These are phyloP conservation scores for Alcedo atthis DNA, from an alignment of 2,797 vertebrate species.

Conservation along the genomic window DNA sequence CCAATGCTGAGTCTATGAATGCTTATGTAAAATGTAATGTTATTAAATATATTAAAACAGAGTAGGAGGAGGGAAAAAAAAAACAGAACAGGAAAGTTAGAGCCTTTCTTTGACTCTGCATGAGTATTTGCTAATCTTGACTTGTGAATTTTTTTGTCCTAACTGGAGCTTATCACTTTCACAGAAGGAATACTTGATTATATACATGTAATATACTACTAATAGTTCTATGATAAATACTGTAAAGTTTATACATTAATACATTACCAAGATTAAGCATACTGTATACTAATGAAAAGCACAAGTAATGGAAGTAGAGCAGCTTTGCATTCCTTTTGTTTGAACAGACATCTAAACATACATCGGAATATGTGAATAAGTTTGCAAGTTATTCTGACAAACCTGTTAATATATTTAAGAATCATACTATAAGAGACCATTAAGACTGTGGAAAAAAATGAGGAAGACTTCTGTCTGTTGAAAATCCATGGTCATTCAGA, in stretches of 20 bases:
- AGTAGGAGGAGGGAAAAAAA: accelerated
- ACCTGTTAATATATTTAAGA: background rate
- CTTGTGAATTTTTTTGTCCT: background rate
- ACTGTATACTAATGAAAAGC: background rate
- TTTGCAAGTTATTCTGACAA: background rate
- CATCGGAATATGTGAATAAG: background rate
- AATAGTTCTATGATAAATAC: background rate
- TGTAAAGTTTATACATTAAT: background rate
- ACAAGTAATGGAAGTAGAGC: background rate
- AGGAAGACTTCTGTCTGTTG: background rate
- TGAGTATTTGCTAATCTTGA: background rate
- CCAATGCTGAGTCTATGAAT: too few species aligned
- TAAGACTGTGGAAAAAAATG: background rate
- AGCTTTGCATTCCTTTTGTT: background rate
- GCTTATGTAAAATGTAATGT: background rate
- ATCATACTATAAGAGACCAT: background rate
- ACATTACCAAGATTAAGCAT: background rate
- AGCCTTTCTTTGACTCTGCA: background rate
- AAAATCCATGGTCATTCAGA: background rate
- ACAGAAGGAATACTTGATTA: background rate
- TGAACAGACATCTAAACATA: background rate
- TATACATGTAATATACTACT: background rate
- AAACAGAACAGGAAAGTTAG: background rate
- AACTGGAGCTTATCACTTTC: background rate
- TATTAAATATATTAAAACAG: background rate